Base-by-base conservation (phyloP, 2,113 vertebrate species). In the Coptodon bakossiorum region DNA sequence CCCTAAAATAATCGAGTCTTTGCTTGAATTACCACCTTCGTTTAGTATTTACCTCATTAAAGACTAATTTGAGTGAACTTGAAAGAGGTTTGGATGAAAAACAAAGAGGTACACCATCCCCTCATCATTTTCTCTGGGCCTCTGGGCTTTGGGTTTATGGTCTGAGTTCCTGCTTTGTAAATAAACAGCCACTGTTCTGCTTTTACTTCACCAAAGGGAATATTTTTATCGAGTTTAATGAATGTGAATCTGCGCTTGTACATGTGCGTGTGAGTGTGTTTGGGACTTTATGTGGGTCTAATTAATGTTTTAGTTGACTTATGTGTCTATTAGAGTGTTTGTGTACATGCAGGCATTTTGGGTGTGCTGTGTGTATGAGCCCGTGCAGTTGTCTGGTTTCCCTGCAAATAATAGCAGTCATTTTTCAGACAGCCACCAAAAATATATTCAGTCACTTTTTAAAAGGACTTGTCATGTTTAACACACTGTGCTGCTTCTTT, bases 161-260 rank as follows among this genome's bases (percentile, higher is more conserved):
- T 34, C 86, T 5, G 36, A 24, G 84, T 86, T 73, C 57, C 85
- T 91, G 93, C 91, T 92, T 84, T 73, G 84, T 89, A 90, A 94
- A 94, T 92, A 94, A 91, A 89, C 92, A 90, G 84, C 36, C 59
- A 16, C 52, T 54, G 84, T 81, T 19, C 81, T 82, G 80, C 80
- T 90, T 91, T 88, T 63, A 80, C 81, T 81, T 61, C 63, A 89
- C 83, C 40, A 61, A 56, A 80, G 88, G 83, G 89, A 90, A 90
- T 82, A 71, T 88, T 61, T 82, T 86, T 45, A 45, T 45, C 3
- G 34, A 38, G 43, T 87, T 88, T 84, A 76, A 82, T 89, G 82
- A 86, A 89, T 63, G 79, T 43, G 57, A 66, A 56, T 86, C 82
- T 59, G 38, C 9, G 45, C 31, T 43, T 54, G 57, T 68, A 73